phyloP scores from a whole-genome alignment of 2,888 invertebrate genomes.

The Agonum fuliginosum region DNA sequence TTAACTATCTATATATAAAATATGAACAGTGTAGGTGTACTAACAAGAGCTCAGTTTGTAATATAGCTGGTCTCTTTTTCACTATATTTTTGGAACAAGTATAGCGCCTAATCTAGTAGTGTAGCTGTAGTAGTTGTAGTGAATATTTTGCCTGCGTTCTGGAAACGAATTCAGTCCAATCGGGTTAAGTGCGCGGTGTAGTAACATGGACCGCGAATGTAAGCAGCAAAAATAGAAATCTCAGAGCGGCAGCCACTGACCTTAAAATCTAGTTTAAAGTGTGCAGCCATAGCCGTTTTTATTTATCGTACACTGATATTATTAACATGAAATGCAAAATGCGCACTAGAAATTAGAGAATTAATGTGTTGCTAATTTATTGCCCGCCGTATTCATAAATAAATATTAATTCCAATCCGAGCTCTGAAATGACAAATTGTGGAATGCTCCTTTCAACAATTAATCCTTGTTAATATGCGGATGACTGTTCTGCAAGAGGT shows the following conservation, averaged over 20 bases:
- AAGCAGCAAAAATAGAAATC: slow-evolving; percentile 56
- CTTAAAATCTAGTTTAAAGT: slow-evolving; percentile 59
- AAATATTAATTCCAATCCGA: slow-evolving; percentile 48
- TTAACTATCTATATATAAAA: too few relatives aligned
- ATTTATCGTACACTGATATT: slow-evolving; percentile 42
- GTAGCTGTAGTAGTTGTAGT: too few relatives aligned
- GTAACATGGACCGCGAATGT: slow-evolving; percentile 7
- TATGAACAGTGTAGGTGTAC: too few relatives aligned
- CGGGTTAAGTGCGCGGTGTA: slow-evolving; percentile 19
- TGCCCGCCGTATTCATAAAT: slow-evolving; percentile 38
- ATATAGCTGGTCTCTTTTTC: too few relatives aligned
- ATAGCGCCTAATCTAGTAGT: too few relatives aligned
- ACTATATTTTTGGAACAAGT: too few relatives aligned
- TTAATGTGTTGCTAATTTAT: slow-evolving; percentile 56
- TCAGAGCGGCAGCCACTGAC: slow-evolving; percentile 49
- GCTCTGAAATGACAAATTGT: slow-evolving; percentile 37
- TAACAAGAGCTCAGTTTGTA: too few relatives aligned
- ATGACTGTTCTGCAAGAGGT: neutral
- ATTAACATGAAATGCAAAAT: slow-evolving; percentile 56
- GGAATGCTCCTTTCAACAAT: slow-evolving; percentile 48
- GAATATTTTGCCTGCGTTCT: neutral
- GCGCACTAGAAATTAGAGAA: slow-evolving; percentile 56
- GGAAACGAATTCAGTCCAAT: slow-evolving; percentile 22
- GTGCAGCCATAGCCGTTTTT: slow-evolving; percentile 44
- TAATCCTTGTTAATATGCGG: slow-evolving; percentile 45